Evolutionary conservation across 2,888 invertebrate species (phyloP).

Genomic region (Omphaloscelis lunosa): DNA sequence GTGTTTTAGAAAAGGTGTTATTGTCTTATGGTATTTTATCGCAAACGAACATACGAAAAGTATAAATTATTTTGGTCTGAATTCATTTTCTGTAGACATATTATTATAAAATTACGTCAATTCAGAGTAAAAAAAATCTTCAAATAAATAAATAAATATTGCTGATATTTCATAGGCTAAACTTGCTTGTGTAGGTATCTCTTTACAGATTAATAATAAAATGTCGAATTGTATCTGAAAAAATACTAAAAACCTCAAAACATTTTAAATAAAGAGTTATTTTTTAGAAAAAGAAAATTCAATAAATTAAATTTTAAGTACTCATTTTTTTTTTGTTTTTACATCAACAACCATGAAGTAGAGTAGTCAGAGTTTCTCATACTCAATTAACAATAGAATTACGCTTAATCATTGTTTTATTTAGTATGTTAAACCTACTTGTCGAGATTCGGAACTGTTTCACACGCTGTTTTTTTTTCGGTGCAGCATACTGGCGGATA

Average conservation of each 20-base stretch:
- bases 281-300: background rate
- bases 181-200: background rate
- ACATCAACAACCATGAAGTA: background rate
- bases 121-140: background rate
- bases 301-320: background rate
- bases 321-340: background rate
- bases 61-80: background rate
- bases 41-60: background rate
- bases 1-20: conserved; percentile 15
- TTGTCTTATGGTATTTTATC: background rate
- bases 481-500: conserved; percentile 40
- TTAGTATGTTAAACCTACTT: background rate
- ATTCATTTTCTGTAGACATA: background rate
- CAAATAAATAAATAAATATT: no score
- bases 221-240: background rate
- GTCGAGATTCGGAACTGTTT: conserved; percentile 29
- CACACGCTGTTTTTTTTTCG: conserved; percentile 23
- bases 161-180: background rate
- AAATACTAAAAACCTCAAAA: background rate
- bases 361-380: conserved; percentile 5
- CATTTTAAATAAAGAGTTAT: background rate
- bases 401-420: background rate
- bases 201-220: background rate
- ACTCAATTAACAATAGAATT: background rate
- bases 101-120: background rate